Conservation (phyloP, 2,113 vertebrate genomes). For the Aldabrachelys gigantea region DNA sequence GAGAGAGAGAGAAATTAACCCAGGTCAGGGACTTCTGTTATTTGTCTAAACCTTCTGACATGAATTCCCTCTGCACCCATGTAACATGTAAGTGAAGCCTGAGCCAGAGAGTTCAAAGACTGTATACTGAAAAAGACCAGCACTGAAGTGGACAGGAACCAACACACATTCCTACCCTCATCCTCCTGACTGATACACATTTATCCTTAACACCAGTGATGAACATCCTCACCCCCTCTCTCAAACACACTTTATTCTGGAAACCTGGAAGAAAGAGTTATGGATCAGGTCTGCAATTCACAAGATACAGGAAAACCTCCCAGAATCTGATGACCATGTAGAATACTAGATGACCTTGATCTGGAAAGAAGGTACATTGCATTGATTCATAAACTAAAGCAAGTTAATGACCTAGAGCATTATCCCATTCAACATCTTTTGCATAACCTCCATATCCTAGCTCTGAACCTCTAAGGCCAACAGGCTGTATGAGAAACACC, state of each 20-base stretch:
- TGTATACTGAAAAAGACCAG: not conserved
- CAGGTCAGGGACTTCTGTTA: not conserved
- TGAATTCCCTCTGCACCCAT: not conserved
- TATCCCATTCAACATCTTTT: accelerated
- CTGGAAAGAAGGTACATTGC: not conserved
- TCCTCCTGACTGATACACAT: not conserved
- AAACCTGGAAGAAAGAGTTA: not conserved
- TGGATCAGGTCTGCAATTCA: not conserved
- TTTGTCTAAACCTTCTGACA: slow-evolving; percentile 1
- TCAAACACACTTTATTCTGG: accelerated
- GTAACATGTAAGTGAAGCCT: not conserved
- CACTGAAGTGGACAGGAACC: not conserved
- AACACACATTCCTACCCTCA: accelerated
- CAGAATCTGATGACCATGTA: not conserved
- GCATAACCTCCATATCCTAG: accelerated
- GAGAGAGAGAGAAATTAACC: slow-evolving; percentile 8
- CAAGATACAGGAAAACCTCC: not conserved
- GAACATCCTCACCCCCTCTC: not conserved
- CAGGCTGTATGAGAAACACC: not conserved
- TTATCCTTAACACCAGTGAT: not conserved
- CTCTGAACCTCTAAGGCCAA: not conserved
- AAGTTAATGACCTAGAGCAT: not conserved
- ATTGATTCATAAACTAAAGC: not conserved
- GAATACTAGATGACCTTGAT: accelerated
- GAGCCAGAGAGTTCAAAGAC: not conserved